A percentile compares a stretch with the other conserved stretches of the same genome.
Conservation (phyloP, 2,113 vertebrate species). For the Castor canadensis region DNA sequence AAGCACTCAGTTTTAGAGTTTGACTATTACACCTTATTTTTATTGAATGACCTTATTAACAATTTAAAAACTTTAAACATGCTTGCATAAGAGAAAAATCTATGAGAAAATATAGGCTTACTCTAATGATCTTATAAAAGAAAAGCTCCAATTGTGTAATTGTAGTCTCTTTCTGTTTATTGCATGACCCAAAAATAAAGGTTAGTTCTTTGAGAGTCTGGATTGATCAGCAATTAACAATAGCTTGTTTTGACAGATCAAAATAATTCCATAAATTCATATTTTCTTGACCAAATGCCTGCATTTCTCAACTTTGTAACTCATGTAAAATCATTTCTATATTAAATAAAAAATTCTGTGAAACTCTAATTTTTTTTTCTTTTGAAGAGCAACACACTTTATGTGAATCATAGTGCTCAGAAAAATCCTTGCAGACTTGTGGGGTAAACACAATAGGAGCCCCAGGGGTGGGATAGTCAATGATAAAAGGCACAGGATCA, state of each 20-base stretch:
- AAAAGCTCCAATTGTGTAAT: background rate
- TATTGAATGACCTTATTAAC: slow-evolving; percentile 29
- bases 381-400: background rate
- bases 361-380: background rate
- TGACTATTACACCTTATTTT: slow-evolving; percentile 15
- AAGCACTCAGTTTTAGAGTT: background rate
- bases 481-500: background rate
- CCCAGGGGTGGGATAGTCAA: background rate
- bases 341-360: background rate
- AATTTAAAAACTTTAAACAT: background rate
- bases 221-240: background rate
- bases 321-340: background rate
- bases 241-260: background rate
- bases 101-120: background rate
- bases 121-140: background rate
- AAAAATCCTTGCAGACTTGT: background rate
- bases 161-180: background rate
- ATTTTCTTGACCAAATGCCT: background rate
- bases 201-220: background rate
- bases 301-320: background rate
- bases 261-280: slow-evolving; percentile 1
- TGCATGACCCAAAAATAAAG: background rate
- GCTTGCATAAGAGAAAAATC: slow-evolving; percentile 4
- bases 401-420: background rate
- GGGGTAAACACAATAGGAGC: background rate